phyloP scores from a whole-genome alignment of 2,797 vertebrate genomes.

The Poecile montanus region DNA sequence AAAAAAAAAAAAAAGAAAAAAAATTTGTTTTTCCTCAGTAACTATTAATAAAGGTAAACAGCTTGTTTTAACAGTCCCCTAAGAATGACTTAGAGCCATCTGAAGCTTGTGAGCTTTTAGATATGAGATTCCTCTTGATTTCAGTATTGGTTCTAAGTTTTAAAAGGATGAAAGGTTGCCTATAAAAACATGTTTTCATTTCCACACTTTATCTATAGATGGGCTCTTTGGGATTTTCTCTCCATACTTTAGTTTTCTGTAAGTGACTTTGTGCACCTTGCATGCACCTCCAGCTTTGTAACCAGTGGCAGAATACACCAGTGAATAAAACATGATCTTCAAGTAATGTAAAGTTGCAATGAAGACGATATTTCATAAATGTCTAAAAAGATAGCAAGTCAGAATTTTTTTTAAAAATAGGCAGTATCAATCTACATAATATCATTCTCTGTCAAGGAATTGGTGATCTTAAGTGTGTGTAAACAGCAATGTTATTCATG shows the following conservation, averaged over 20 bases:
- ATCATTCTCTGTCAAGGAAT: not conserved
- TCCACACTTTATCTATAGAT: not conserved
- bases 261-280: not conserved
- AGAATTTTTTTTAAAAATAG: not conserved
- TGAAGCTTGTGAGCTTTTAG: not conserved
- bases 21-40: not conserved
- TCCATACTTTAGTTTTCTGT: not conserved
- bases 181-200: not conserved
- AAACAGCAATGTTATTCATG: conserved; percentile 47
- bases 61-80: not conserved
- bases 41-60: not conserved
- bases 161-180: not conserved
- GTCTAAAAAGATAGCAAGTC: not conserved
- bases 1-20: not conserved
- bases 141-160: not conserved
- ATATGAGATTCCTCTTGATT: not conserved
- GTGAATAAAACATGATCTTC: not conserved
- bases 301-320: not conserved
- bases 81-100: not conserved
- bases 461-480: not conserved
- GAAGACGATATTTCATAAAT: conserved; percentile 2
- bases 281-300: not conserved
- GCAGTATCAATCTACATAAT: not conserved
- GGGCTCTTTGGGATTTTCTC: not conserved
- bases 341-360: not conserved